Percentiles rank a stretch among this genome's conserved stretches.
phyloP scores from a whole-genome alignment of 1,140 invertebrate species.

The Drosophila subpulchrella region DNA sequence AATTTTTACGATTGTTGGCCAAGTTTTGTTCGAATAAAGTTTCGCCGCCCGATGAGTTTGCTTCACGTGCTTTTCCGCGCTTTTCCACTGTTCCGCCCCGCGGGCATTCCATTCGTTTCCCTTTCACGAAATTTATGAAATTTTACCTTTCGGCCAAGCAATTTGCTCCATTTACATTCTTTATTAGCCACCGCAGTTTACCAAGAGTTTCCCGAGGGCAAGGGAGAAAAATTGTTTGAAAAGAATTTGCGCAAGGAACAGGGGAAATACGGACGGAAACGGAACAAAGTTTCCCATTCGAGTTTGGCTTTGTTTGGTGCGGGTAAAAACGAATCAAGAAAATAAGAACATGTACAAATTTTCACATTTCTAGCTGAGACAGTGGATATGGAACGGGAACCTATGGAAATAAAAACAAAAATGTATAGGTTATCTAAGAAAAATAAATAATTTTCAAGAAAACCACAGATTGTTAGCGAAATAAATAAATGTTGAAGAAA shows the following conservation, averaged over 20 bases:
- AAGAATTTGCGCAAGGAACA: slow-evolving; percentile 26
- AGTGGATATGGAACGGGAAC: too few species aligned
- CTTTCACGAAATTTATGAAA: slow-evolving; percentile 72
- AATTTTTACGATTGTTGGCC: slow-evolving; percentile 51
- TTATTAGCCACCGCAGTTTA: slow-evolving; percentile 69
- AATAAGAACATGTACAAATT: slow-evolving; percentile 30
- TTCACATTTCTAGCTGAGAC: slow-evolving; percentile 5
- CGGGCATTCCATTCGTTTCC: slow-evolving; percentile 31
- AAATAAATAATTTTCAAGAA: too few species aligned
- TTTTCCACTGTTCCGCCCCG: slow-evolving; percentile 19
- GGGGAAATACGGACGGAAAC: slow-evolving; percentile 14
- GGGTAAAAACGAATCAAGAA: slow-evolving; percentile 1
- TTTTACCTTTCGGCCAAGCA: slow-evolving; percentile 78
- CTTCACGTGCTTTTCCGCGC: slow-evolving; percentile 22
- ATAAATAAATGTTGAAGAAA: too few species aligned
- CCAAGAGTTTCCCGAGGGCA: slow-evolving; percentile 12
- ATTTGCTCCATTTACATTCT: slow-evolving; percentile 83
- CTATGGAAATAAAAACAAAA: neutral
- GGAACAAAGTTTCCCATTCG: slow-evolving; percentile 18
- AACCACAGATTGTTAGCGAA: neutral
- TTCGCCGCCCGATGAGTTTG: slow-evolving; percentile 36
- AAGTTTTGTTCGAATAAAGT: slow-evolving; percentile 48
- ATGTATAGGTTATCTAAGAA: neutral
- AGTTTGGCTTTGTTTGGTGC: neutral
- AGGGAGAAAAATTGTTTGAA: slow-evolving; percentile 28